phyloP scores from a whole-genome alignment of 1,140 invertebrate genomes.

The Chrysomallon squamiferum region DNA sequence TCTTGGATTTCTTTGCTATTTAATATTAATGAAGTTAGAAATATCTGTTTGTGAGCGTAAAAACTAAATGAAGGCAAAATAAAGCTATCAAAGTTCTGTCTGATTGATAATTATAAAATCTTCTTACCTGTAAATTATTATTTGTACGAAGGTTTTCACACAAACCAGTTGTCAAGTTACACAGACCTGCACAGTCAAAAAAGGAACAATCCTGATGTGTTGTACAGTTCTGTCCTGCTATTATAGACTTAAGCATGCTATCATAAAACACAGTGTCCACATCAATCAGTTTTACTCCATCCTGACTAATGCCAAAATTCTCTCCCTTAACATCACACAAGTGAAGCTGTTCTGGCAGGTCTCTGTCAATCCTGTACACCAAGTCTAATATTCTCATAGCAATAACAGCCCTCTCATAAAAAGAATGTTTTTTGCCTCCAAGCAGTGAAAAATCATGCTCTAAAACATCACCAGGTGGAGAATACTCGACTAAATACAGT shows the following conservation, averaged over 20 bases:
- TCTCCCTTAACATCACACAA: constrained; percentile 74
- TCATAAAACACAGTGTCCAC: constrained; percentile 62
- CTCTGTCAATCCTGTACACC: constrained; percentile 68
- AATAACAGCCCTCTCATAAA: constrained; percentile 60
- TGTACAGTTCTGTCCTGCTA: constrained; percentile 60
- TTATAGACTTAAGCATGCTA: constrained; percentile 18
- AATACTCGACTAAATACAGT: constrained; percentile 71
- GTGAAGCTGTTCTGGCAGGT: constrained; percentile 68
- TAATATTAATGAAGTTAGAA: no score
- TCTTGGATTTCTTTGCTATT: no score
- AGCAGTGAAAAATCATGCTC: constrained; percentile 34
- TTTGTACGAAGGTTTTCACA: constrained; percentile 69
- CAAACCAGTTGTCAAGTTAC: constrained; percentile 62
- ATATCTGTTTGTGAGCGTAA: no score
- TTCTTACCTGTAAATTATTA: constrained; percentile 72
- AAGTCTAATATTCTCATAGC: constrained; percentile 71
- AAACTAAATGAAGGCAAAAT: no score
- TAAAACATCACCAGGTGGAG: constrained; percentile 58
- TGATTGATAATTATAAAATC: no score
- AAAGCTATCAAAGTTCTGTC: no score
- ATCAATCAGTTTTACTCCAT: constrained; percentile 69
- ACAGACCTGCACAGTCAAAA: constrained; percentile 72
- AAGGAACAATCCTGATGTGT: constrained; percentile 71
- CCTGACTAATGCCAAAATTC: constrained; percentile 71
- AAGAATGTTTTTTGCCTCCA: constrained; percentile 59